These are phyloP conservation scores for Podocnemis expansa DNA, from an alignment of 2,113 vertebrate genomes.

Conservation along the genomic window DNA sequence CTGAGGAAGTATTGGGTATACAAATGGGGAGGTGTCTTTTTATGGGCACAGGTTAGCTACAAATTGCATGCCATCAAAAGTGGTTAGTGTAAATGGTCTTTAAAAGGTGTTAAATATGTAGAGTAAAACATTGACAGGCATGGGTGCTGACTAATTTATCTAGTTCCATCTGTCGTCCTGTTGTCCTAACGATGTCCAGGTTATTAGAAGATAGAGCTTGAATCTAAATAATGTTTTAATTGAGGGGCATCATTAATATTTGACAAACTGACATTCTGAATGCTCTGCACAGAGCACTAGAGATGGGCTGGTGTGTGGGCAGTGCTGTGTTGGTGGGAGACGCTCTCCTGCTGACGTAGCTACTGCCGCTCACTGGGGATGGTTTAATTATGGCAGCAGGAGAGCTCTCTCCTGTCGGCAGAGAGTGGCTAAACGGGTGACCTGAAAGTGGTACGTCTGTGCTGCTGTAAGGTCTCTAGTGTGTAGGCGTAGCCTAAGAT, in stretches of 20 bases:
- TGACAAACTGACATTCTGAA: conserved; percentile 24
- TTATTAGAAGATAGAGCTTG: not conserved
- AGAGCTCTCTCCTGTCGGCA: no score
- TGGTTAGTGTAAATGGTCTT: not conserved
- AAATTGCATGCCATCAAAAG: not conserved
- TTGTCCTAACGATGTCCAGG: not conserved
- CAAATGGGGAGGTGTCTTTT: not conserved
- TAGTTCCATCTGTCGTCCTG: not conserved
- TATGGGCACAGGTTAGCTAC: not conserved
- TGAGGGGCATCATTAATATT: conserved; percentile 48
- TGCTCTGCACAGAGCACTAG: not conserved
- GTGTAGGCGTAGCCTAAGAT: not conserved
- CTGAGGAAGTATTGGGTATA: not conserved
- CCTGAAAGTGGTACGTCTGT: no score
- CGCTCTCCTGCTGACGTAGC: no score
- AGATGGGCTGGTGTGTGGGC: not conserved
- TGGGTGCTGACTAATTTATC: not conserved
- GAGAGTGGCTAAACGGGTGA: no score
- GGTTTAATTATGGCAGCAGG: no score
- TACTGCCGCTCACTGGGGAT: no score
- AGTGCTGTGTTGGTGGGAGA: no score
- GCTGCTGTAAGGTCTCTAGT: no score
- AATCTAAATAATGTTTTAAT: conserved; percentile 44
- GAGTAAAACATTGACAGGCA: not conserved
- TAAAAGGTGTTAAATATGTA: not conserved